Conservation (phyloP, 1,140 invertebrate genomes). For the Anoplolepis gracilipes region DNA sequence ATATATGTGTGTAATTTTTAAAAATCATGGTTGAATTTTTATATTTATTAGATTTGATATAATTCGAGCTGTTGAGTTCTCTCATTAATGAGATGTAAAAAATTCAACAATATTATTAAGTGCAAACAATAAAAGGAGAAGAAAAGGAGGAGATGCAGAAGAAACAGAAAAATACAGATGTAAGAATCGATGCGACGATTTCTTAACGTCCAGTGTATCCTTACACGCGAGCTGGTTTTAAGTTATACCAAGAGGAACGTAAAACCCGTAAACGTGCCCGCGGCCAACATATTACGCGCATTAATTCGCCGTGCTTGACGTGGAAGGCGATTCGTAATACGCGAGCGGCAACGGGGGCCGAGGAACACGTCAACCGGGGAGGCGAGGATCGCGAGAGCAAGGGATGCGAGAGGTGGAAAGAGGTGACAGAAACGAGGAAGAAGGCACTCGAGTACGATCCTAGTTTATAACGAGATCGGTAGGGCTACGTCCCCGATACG, state of each 20-base stretch:
- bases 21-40: not conserved
- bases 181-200: conserved; percentile 59
- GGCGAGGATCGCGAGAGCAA: conserved; percentile 48
- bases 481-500: conserved; percentile 71
- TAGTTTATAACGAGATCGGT: conserved; percentile 81
- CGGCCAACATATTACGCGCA: conserved; percentile 83
- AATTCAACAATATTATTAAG: not conserved
- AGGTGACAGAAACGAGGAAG: conserved; percentile 69
- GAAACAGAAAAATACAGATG: not conserved
- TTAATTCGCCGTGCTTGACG: conserved; percentile 81
- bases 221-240: conserved; percentile 72
- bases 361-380: conserved; percentile 62
- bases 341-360: conserved; percentile 63
- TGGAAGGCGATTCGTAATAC: conserved; percentile 81
- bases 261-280: conserved; percentile 81
- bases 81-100: not conserved
- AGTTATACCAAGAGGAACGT: conserved; percentile 78
- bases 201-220: conserved; percentile 67
- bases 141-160: not conserved
- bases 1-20: too few relatives aligned
- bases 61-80: not conserved
- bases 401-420: conserved; percentile 60
- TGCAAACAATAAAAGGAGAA: not conserved
- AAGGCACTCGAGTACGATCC: conserved; percentile 65
- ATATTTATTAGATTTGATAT: not conserved